Percentiles rank a stretch among this genome's conserved stretches.
phyloP scores from a whole-genome alignment of 2,797 vertebrate species.

The Capromys pilorides region DNA sequence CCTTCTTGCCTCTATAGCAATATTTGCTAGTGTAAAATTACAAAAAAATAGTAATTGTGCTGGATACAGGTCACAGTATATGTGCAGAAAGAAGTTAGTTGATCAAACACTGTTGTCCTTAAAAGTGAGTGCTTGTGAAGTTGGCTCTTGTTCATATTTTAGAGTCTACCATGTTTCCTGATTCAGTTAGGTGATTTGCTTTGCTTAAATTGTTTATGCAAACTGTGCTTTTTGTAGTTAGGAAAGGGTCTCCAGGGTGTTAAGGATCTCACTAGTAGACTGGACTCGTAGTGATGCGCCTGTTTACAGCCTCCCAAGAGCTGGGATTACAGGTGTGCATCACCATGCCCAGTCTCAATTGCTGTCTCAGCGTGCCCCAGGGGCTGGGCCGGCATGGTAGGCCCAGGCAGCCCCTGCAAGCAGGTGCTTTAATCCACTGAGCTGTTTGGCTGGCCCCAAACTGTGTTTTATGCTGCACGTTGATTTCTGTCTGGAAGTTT shows the following conservation, averaged over 20 bases:
- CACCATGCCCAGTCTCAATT: too few relatives aligned
- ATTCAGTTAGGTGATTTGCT: background rate
- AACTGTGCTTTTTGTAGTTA: background rate
- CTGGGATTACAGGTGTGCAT: too few relatives aligned
- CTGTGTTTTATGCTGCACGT: background rate
- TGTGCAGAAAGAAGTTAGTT: slow-evolving; percentile 23
- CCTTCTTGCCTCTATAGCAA: background rate
- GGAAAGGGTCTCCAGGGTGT: too few relatives aligned
- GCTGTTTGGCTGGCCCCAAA: too few relatives aligned
- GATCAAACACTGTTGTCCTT: background rate
- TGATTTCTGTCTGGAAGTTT: background rate
- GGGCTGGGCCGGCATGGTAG: too few relatives aligned
- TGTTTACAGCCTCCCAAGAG: too few relatives aligned
- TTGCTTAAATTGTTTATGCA: background rate
- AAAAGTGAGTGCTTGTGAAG: background rate
- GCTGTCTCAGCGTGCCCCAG: too few relatives aligned
- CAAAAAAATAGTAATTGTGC: background rate
- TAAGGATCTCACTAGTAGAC: too few relatives aligned
- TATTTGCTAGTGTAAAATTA: background rate
- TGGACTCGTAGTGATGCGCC: too few relatives aligned
- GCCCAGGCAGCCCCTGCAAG: too few relatives aligned
- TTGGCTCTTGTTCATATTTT: background rate
- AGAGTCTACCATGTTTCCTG: background rate
- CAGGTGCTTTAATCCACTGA: too few relatives aligned
- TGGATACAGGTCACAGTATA: background rate